Conservation (phyloP, 2,888 invertebrate genomes). For the Dolichomitus sp. region DNA sequence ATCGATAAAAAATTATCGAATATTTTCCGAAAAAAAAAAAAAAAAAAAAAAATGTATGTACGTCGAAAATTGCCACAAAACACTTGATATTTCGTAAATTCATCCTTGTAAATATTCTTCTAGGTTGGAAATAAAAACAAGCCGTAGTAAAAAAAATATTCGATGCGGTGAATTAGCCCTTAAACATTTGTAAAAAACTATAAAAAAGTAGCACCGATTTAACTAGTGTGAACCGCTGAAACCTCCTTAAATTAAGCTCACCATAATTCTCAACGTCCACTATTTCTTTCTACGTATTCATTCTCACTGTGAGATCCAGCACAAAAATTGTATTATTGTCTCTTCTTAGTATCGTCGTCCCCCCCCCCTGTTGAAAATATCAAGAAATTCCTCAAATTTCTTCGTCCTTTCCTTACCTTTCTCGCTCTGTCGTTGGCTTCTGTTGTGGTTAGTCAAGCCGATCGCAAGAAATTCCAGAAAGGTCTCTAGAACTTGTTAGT, state of each 20-base stretch:
- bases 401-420: constrained; percentile 43
- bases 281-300: constrained; percentile 1
- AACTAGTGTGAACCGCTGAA: no score
- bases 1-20: no score
- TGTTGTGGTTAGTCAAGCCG: constrained; percentile 26
- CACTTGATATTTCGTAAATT: no score
- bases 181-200: no score
- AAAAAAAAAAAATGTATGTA: no score
- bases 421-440: constrained; percentile 11
- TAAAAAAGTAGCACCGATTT: no score
- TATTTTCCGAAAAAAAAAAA: no score
- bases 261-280: background rate
- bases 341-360: background rate
- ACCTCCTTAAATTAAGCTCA: background rate
- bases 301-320: background rate
- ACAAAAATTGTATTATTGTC: constrained; percentile 49
- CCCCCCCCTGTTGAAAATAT: constrained; percentile 16
- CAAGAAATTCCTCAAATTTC: constrained; percentile 62
- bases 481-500: constrained; percentile 11
- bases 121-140: no score
- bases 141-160: no score
- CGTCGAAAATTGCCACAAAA: no score
- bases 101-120: no score
- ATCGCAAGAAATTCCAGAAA: constrained; percentile 24
- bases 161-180: no score